A percentile compares a stretch with the other conserved stretches of the same genome.
Conservation (phyloP, 2,797 vertebrate species). For the Rhincodon typus region DNA sequence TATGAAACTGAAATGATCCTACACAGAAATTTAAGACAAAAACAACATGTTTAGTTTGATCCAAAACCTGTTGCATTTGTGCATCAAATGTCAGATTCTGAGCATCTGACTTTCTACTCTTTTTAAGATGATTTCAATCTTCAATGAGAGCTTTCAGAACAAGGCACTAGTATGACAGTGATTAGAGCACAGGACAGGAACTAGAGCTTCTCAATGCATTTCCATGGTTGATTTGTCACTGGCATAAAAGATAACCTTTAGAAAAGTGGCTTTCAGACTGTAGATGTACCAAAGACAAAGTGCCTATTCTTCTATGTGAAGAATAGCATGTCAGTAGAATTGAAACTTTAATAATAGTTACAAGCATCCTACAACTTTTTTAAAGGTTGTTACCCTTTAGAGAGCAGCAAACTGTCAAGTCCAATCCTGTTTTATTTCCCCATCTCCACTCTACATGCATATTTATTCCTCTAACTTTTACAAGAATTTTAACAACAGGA, state of each 20-base stretch:
- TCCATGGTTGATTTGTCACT: not conserved
- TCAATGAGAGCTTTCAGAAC: not conserved
- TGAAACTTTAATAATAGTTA: slow-evolving; percentile 8
- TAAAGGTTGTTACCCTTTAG: not conserved
- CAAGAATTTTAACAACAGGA: slow-evolving; percentile 4
- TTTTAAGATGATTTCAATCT: not conserved
- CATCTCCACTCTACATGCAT: too few relatives aligned
- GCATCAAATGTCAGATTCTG: not conserved
- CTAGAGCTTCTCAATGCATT: too few relatives aligned
- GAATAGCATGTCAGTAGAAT: not conserved
- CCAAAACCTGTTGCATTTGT: not conserved
- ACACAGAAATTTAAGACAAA: not conserved
- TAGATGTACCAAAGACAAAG: slow-evolving; percentile 1
- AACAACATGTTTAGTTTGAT: not conserved
- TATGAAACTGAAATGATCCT: not conserved
- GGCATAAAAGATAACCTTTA: slow-evolving; percentile 13
- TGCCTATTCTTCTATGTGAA: not conserved
- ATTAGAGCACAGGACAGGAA: not conserved
- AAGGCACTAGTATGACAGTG: not conserved
- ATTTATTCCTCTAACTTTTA: not conserved
- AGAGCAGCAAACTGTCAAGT: not conserved
- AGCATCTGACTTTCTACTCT: too few relatives aligned
- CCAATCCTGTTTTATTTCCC: slow-evolving; percentile 15
- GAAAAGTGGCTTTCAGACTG: not conserved
- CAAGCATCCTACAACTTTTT: slow-evolving; percentile 3